Evolutionary conservation across 1,140 invertebrate species (phyloP), one percentile per base, ranked within the genome.

Genomic region (Atta colombica): DNA sequence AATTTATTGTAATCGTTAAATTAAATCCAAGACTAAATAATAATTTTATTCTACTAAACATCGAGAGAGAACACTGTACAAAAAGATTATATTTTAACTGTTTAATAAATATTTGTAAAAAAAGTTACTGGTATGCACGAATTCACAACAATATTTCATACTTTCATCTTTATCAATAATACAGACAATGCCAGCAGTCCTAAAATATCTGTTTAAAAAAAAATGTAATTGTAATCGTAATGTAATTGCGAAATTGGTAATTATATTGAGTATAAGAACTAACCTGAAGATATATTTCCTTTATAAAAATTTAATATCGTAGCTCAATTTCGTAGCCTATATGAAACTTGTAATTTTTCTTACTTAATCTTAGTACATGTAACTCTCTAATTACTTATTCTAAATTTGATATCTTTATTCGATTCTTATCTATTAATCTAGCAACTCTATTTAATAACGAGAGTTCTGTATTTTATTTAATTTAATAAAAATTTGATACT

Each of bases 81-180:
- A 31, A 14, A 51, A 51, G 14, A 68, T 39, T 81, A 18, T 31
- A 58, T 71, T 81, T 58, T 71, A 71, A 81, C 6, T 45, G 49
- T 55, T 81, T 81, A 81, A 81, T 81, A 81, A 81, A 10, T 71
- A 39, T 71, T 81, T 71, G 6, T 58, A 81, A 71, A 12, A 80
- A 63, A 60, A n/a, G 1, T 0, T 45, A 6, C 14, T 53, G n/a
- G 65, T 16, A 14, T 69, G 28, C 2, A 12, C 10, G 16, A 45
- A 28, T 28, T 65, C 10, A 49, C 18, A 16, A 2, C 12, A n/a
- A 55, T 8, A 0, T 60, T 65, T 77, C 5, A 6, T 28, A 49
- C 18, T 80, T 53, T 68, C 28, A 39, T 55, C n/a, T 14, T 53
- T 31, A 7, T 80, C 21, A 21, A 39, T 25, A 68, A 39, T 35